phyloP scores from a whole-genome alignment of 2,113 vertebrate genomes.

The Pachycephala philippinensis region DNA sequence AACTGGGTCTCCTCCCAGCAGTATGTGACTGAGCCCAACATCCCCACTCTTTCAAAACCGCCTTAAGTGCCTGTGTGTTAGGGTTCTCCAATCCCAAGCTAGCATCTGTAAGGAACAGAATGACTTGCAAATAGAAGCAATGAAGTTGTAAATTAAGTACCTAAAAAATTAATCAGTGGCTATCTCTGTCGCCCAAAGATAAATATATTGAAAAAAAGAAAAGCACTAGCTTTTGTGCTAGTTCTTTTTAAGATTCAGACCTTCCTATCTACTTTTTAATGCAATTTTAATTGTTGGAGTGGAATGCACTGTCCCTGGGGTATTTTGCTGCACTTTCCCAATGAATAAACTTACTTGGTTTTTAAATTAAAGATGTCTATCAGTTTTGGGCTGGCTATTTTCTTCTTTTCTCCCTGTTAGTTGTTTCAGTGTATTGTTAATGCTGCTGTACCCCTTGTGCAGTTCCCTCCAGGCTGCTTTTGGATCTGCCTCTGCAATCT shows the following conservation, averaged over 20 bases:
- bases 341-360: constrained; percentile 62
- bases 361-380: constrained; percentile 77
- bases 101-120: background rate
- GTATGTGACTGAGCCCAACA: background rate
- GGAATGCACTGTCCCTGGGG: constrained; percentile 21
- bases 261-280: constrained; percentile 58
- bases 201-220: constrained; percentile 34
- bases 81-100: background rate
- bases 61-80: background rate
- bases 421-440: constrained; percentile 36
- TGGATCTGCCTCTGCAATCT: background rate
- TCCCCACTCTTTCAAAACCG: background rate
- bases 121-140: constrained; percentile 18
- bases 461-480: background rate
- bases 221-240: constrained; percentile 26
- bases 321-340: constrained; percentile 60
- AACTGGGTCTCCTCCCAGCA: background rate
- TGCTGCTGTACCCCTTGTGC: background rate
- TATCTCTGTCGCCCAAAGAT: constrained; percentile 43
- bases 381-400: constrained; percentile 32
- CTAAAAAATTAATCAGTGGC: constrained; percentile 36
- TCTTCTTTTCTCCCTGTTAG: background rate
- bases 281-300: constrained; percentile 65
- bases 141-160: constrained; percentile 35
- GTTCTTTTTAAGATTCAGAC: constrained; percentile 21